Conservation (phyloP, 2,113 vertebrate genomes). For the Nothobranchius furzeri region DNA sequence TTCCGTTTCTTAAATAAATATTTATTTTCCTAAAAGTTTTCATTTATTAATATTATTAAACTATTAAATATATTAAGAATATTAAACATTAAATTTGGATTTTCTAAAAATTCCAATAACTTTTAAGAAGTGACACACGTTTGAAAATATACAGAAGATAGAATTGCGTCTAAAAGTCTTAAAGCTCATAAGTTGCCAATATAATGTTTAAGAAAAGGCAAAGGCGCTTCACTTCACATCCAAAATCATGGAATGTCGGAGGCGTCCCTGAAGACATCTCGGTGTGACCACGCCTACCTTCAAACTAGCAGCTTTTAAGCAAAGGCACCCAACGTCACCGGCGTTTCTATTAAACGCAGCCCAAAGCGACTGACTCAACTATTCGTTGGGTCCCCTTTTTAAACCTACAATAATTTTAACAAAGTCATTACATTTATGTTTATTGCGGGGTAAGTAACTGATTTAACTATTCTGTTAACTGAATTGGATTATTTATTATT, state of each 20-base stretch:
- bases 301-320: conserved; percentile 27
- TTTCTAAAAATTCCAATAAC: too few species aligned
- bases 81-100: too few species aligned
- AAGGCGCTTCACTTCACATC: neutral
- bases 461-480: neutral
- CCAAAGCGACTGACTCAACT: neutral
- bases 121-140: neutral
- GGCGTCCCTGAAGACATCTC: conserved; percentile 46
- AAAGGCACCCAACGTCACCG: conserved; percentile 11
- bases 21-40: too few species aligned
- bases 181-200: too few species aligned
- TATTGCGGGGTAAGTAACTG: conserved; percentile 36
- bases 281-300: conserved; percentile 49
- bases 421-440: neutral
- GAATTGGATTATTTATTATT: too few species aligned
- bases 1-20: too few species aligned
- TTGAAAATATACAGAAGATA: neutral
- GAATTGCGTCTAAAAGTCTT: neutral
- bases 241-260: conserved; percentile 13
- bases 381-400: too few species aligned
- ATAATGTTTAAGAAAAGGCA: neutral
- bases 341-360: neutral
- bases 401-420: neutral
- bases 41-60: too few species aligned
- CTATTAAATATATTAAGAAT: too few species aligned